These are phyloP conservation scores for Eupithecia vulgata DNA, from an alignment of 2,888 invertebrate species.

Conservation along the genomic window DNA sequence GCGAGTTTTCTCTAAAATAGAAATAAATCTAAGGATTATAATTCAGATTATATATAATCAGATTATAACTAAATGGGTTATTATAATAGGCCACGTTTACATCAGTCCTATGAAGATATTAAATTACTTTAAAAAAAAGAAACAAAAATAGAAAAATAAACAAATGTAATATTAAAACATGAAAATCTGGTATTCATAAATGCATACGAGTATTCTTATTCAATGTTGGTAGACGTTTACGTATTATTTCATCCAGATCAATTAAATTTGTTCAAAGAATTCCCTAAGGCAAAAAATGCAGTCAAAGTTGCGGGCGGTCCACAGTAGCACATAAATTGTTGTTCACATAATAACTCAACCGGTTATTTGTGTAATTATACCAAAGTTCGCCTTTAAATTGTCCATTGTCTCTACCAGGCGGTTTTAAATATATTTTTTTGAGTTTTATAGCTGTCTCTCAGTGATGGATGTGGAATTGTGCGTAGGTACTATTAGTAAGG, in stretches of 20 bases:
- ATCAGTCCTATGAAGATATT: too few relatives aligned
- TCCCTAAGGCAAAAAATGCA: neutral
- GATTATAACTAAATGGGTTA: too few relatives aligned
- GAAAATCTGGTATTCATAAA: neutral
- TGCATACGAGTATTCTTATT: neutral
- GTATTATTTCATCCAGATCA: neutral
- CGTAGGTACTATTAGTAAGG: conserved; percentile 31
- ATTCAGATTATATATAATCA: too few relatives aligned
- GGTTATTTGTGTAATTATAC: conserved; percentile 44
- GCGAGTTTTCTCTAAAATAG: too few relatives aligned
- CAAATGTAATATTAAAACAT: neutral
- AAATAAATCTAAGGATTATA: too few relatives aligned
- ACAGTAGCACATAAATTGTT: conserved; percentile 24
- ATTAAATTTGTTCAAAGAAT: neutral
- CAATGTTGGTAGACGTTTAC: neutral
- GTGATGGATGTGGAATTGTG: conserved; percentile 35
- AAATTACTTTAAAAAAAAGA: too few relatives aligned
- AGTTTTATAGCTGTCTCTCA: conserved; percentile 49
- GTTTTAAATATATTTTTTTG: conserved; percentile 37
- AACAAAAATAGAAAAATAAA: too few relatives aligned
- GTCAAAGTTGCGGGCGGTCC: neutral
- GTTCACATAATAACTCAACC: conserved; percentile 45
- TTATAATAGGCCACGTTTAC: too few relatives aligned
- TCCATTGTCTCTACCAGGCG: conserved; percentile 52
- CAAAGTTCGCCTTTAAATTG: conserved; percentile 47